These are phyloP conservation scores for Chitala chitala DNA, from an alignment of 2,113 vertebrate genomes.

Conservation along the genomic window DNA sequence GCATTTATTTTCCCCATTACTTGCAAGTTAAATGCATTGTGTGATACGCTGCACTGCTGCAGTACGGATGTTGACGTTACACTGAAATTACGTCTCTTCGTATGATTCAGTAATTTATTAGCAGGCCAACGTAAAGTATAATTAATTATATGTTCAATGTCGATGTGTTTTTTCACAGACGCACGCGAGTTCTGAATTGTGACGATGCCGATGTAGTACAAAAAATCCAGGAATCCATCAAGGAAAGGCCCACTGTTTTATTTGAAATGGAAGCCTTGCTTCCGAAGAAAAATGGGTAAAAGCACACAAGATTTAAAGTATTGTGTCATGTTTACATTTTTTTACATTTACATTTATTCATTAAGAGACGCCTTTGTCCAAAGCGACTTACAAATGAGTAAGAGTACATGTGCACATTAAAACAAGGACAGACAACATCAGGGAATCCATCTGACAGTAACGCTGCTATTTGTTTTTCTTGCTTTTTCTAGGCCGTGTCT, in stretches of 20 bases:
- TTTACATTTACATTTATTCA: too few relatives aligned
- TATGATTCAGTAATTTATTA: not conserved
- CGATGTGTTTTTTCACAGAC: slow-evolving; percentile 57
- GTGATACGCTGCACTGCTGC: too few relatives aligned
- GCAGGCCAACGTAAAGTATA: too few relatives aligned
- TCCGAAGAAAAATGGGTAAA: slow-evolving; percentile 91
- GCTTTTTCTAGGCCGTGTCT: slow-evolving; percentile 77
- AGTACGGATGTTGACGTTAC: too few relatives aligned
- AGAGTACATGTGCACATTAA: too few relatives aligned
- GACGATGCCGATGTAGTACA: slow-evolving; percentile 50
- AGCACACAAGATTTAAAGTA: not conserved
- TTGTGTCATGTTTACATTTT: not conserved
- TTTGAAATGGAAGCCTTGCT: slow-evolving; percentile 96
- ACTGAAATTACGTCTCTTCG: too few relatives aligned
- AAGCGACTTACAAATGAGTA: too few relatives aligned
- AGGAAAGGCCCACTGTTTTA: slow-evolving; percentile 72
- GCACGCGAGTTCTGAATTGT: slow-evolving; percentile 50
- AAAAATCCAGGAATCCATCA: slow-evolving; percentile 74
- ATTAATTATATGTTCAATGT: too few relatives aligned
- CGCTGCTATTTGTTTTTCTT: slow-evolving; percentile 21
- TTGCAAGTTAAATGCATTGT: too few relatives aligned
- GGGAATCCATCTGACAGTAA: too few relatives aligned
- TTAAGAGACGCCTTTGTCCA: not conserved
- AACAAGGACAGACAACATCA: too few relatives aligned
- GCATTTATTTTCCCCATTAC: too few relatives aligned